These are phyloP conservation scores for Serrognathus titanus DNA, from an alignment of 2,888 invertebrate species.

Conservation along the genomic window DNA sequence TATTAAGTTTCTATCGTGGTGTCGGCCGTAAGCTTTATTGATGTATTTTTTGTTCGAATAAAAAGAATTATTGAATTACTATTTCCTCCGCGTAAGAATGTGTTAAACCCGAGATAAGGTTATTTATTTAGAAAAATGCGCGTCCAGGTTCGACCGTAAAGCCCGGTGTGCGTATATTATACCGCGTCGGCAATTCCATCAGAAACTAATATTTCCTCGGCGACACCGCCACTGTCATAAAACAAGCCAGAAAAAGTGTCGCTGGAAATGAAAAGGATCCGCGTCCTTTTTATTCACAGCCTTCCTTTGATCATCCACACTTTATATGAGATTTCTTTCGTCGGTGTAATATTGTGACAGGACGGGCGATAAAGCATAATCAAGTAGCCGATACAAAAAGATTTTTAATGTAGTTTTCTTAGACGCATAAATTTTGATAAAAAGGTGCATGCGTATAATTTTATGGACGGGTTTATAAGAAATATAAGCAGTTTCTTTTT, in stretches of 20 bases:
- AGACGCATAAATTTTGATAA: conserved; percentile 35
- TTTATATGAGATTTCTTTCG: conserved; percentile 34
- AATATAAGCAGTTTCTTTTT: conserved; percentile 17
- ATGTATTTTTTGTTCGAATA: no score
- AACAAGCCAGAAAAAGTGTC: conserved; percentile 18
- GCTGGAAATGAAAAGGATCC: conserved; percentile 10
- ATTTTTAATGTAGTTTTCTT: conserved; percentile 35
- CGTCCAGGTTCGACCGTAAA: no score
- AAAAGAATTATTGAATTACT: no score
- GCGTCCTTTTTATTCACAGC: conserved; percentile 9
- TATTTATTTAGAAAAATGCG: no score
- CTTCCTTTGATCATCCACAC: conserved; percentile 20
- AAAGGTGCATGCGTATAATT: conserved; percentile 30
- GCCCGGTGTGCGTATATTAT: conserved; percentile 10
- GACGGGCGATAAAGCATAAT: conserved; percentile 41
- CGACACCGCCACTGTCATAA: conserved; percentile 23
- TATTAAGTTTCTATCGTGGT: no score
- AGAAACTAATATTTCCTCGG: conserved; percentile 34
- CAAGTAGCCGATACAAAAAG: conserved; percentile 40
- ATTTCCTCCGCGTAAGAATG: no score
- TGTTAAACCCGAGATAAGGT: no score
- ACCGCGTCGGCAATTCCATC: conserved; percentile 32
- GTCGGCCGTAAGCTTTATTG: no score
- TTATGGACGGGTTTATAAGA: conserved; percentile 20
- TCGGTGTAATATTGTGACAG: conserved; percentile 41